Evolutionary conservation across 2,113 vertebrate genomes (phyloP).

Genomic region (Chlamydotis undulata): DNA sequence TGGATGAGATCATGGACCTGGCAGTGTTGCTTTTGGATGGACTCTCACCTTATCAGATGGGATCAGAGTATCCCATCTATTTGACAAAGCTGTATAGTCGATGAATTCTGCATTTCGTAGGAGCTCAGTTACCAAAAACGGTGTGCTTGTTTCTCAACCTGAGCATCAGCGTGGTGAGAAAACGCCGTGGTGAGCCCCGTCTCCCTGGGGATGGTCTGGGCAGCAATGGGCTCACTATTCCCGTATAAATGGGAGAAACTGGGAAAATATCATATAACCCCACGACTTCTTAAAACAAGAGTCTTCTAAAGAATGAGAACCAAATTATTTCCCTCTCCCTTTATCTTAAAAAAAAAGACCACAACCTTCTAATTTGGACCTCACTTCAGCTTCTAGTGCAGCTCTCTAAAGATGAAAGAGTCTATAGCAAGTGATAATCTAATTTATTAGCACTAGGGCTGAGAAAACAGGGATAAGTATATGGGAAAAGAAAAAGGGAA

Average conservation of each 20-base stretch:
- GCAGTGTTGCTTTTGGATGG: slow-evolving; percentile 35
- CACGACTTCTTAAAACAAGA: neutral
- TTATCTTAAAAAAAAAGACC: neutral
- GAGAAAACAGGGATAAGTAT: neutral
- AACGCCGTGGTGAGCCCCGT: accelerated
- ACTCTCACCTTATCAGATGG: slow-evolving; percentile 51
- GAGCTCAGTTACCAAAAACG: neutral
- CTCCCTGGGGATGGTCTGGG: neutral
- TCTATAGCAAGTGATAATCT: neutral
- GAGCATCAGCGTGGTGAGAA: neutral
- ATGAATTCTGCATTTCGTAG: neutral
- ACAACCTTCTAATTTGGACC: neutral
- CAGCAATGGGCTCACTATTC: neutral
- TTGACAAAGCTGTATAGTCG: neutral
- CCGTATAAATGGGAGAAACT: neutral
- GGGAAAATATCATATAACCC: neutral
- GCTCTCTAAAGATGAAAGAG: neutral
- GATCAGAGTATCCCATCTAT: neutral
- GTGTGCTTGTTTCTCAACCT: neutral
- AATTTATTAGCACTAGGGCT: neutral
- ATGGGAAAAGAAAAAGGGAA: neutral
- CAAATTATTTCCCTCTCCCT: neutral
- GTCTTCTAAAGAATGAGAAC: neutral
- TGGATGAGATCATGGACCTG: slow-evolving; percentile 5
- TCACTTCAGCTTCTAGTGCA: neutral